These are phyloP conservation scores for Chlamydotis undulata DNA, from an alignment of 2,113 vertebrate genomes.

Conservation along the genomic window DNA sequence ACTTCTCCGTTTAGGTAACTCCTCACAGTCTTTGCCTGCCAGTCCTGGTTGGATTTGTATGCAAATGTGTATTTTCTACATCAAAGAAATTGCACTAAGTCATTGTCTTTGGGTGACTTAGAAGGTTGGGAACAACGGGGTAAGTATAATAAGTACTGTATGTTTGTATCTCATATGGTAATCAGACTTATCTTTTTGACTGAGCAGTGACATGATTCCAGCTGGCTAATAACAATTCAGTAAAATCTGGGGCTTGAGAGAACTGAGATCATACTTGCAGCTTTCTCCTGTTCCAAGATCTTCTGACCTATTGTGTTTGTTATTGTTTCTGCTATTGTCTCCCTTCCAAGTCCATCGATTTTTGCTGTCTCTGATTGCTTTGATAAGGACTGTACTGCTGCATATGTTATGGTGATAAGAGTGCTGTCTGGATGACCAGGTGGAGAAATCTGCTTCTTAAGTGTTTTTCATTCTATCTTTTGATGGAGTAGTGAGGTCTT, in stretches of 20 bases:
- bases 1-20: constrained; percentile 77
- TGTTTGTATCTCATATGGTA: neutral
- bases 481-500: neutral
- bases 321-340: neutral
- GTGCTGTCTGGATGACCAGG: neutral
- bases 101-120: constrained; percentile 23
- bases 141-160: neutral
- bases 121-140: neutral
- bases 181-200: neutral
- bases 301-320: neutral
- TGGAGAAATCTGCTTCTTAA: neutral
- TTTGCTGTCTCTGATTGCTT: neutral
- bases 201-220: neutral
- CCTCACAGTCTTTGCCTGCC: neutral
- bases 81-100: constrained; percentile 26
- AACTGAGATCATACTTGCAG: neutral
- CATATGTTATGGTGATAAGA: fast-evolving
- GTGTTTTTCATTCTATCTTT: neutral
- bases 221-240: neutral
- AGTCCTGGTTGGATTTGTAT: constrained; percentile 23
- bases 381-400: neutral
- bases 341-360: neutral
- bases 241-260: neutral
- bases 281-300: neutral
- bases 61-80: neutral